Conservation (phyloP, 2,113 vertebrate species). For the Barbus barbus region DNA sequence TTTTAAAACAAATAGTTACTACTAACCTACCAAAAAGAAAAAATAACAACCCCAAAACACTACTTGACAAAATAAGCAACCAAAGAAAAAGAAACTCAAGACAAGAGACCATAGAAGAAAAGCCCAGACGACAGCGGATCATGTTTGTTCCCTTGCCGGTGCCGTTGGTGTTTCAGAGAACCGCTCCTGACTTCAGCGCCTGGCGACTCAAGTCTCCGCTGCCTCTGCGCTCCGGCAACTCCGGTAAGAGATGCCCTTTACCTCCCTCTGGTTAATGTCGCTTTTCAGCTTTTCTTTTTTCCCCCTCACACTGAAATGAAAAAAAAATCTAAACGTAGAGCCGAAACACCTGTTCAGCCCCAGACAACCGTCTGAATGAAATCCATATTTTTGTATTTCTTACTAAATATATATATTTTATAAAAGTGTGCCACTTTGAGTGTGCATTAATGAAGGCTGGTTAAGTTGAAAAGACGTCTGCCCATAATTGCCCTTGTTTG, state of each 20-base stretch:
- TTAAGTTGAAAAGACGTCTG: conserved; percentile 25
- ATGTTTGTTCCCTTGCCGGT: conserved; percentile 78
- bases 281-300: background rate
- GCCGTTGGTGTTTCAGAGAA: conserved; percentile 86
- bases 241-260: conserved; percentile 73
- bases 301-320: background rate
- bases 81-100: conserved; percentile 57
- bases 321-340: background rate
- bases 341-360: conserved; percentile 6
- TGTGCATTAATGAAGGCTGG: conserved; percentile 1
- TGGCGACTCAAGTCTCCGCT: conserved; percentile 84
- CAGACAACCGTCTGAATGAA: background rate
- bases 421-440: background rate
- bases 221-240: conserved; percentile 76
- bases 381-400: background rate
- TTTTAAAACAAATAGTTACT: conserved; percentile 16
- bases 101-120: conserved; percentile 54
- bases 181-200: conserved; percentile 81
- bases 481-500: conserved; percentile 17
- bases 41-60: conserved; percentile 6
- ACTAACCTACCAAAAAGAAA: conserved; percentile 39
- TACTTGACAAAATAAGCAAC: conserved; percentile 38
- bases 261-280: conserved; percentile 7
- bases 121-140: conserved; percentile 75
- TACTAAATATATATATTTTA: too few relatives aligned